Percentiles rank a stretch among this genome's conserved stretches.
phyloP scores from a whole-genome alignment of 2,113 vertebrate species.

The Plestiodon gilberti region DNA sequence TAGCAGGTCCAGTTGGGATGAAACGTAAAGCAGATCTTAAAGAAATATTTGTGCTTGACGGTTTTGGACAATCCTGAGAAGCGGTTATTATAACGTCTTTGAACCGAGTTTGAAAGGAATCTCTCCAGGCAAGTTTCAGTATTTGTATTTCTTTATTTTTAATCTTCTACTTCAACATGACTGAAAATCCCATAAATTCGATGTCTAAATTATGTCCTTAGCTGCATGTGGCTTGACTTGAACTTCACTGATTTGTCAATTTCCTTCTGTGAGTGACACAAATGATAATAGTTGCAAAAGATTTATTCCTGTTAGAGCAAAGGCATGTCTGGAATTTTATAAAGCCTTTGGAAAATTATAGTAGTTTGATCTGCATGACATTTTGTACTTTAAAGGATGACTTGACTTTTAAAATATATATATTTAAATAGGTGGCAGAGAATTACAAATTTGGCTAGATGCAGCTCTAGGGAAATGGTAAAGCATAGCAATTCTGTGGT shows the following conservation, averaged over 20 bases:
- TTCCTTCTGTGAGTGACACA: slow-evolving; percentile 65
- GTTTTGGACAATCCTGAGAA: too few species aligned
- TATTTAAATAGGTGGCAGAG: slow-evolving; percentile 59
- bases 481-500: slow-evolving; percentile 26
- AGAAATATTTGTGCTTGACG: too few species aligned
- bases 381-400: slow-evolving; percentile 55
- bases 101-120: too few species aligned
- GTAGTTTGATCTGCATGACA: slow-evolving; percentile 40
- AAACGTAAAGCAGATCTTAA: too few species aligned
- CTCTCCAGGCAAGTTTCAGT: too few species aligned
- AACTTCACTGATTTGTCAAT: slow-evolving; percentile 31
- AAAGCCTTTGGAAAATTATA: slow-evolving; percentile 44
- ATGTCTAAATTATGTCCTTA: slow-evolving; percentile 46
- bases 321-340: slow-evolving; percentile 67
- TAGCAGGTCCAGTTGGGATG: too few species aligned
- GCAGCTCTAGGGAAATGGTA: slow-evolving; percentile 19
- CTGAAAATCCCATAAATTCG: too few species aligned
- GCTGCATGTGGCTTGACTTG: slow-evolving; percentile 51
- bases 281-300: slow-evolving; percentile 64
- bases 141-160: too few species aligned
- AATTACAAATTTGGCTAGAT: slow-evolving; percentile 39
- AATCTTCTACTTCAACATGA: too few species aligned
- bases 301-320: slow-evolving; percentile 59
- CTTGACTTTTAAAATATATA: slow-evolving; percentile 7
- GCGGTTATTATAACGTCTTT: too few species aligned